A percentile compares a stretch with the other conserved stretches of the same genome.
phyloP scores from a whole-genome alignment of 2,888 invertebrate species.

The Gerris lacustris region DNA sequence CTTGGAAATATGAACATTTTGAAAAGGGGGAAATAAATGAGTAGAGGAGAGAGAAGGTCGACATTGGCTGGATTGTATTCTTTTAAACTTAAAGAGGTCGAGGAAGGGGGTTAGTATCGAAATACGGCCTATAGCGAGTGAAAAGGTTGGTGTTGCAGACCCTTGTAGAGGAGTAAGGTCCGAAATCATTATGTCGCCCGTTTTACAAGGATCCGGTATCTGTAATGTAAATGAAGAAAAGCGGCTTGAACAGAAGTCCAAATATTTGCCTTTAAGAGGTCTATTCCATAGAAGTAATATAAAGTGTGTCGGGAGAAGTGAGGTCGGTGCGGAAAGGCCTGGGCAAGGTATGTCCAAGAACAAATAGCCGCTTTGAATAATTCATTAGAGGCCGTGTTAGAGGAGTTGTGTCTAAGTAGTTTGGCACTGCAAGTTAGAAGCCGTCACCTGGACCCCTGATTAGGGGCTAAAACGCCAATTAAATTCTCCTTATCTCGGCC shows the following conservation, averaged over 20 bases:
- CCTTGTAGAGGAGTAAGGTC: neutral
- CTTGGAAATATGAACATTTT: no score
- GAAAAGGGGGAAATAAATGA: no score
- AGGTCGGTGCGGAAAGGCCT: no score
- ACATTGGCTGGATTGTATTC: no score
- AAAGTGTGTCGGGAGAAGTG: neutral
- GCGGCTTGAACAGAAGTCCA: neutral
- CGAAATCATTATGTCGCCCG: neutral
- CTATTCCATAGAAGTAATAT: neutral
- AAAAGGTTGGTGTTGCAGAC: no score
- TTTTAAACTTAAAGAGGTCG: no score
- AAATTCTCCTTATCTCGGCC: constrained; percentile 3
- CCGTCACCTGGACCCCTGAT: neutral
- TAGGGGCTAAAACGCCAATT: neutral
- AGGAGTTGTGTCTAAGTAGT: constrained; percentile 1
- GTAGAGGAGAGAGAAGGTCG: no score
- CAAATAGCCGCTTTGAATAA: neutral
- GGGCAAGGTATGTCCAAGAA: neutral
- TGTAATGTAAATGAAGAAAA: neutral
- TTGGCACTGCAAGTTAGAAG: neutral
- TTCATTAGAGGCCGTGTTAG: neutral
- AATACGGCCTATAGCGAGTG: no score
- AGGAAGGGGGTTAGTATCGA: no score
- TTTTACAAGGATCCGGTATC: neutral
- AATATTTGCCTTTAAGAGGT: neutral